phyloP scores from a whole-genome alignment of 2,113 vertebrate species.

The Cavia porcellus region DNA sequence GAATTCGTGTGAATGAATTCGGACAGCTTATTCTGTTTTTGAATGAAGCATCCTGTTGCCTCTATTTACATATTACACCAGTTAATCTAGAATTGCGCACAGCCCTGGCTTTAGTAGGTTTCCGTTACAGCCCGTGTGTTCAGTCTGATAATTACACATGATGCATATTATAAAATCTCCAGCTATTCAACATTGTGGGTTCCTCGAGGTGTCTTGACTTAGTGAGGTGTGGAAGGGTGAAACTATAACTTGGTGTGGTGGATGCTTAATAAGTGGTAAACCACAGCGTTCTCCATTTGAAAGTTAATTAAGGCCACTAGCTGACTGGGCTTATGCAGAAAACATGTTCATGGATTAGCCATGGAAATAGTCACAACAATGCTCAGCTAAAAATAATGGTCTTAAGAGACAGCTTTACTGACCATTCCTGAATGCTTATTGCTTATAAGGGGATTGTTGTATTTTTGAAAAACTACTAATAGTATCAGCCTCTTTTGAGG shows the following conservation, averaged over 20 bases:
- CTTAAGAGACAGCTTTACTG: constrained; percentile 78
- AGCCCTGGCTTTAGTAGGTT: background rate
- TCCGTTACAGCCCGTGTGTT: background rate
- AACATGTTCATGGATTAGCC: constrained; percentile 88
- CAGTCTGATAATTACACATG: background rate
- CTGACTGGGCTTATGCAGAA: constrained; percentile 86
- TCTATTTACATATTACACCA: constrained; percentile 3
- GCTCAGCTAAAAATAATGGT: constrained; percentile 82
- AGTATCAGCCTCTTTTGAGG: constrained; percentile 63
- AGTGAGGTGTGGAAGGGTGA: constrained; percentile 87
- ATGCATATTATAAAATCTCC: constrained; percentile 47
- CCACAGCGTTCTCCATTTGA: constrained; percentile 86
- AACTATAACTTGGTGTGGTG: constrained; percentile 86
- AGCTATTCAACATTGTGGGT: constrained; percentile 65
- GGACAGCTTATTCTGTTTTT: background rate
- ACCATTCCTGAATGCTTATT: constrained; percentile 63
- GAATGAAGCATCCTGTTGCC: background rate
- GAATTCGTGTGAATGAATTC: background rate
- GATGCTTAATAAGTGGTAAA: constrained; percentile 90
- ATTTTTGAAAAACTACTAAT: constrained; percentile 64
- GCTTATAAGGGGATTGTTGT: constrained; percentile 56
- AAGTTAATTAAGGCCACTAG: constrained; percentile 88
- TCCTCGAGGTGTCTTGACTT: constrained; percentile 85
- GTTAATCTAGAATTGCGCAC: background rate
- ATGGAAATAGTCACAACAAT: constrained; percentile 88